These are phyloP conservation scores for Rotaria magnacalcarata DNA, from an alignment of 2,888 invertebrate species.

Conservation along the genomic window DNA sequence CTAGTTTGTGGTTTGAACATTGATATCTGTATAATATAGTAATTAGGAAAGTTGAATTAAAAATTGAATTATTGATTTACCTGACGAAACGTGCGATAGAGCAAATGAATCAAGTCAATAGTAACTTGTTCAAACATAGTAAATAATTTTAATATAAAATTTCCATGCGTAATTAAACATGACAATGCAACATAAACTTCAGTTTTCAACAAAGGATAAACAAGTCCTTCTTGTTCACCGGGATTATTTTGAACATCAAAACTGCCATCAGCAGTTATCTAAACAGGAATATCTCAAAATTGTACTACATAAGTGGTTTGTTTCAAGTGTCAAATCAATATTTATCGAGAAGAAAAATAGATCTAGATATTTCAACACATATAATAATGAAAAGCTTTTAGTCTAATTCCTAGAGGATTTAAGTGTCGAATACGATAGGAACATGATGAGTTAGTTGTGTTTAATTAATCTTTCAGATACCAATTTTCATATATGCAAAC, in stretches of 20 bases:
- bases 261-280: constrained; percentile 87
- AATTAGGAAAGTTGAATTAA: neutral
- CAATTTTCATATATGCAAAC: too few species aligned
- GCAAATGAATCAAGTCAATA: constrained; percentile 72
- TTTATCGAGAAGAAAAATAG: too few species aligned
- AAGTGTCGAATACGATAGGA: too few species aligned
- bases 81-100: constrained; percentile 70
- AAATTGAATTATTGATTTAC: constrained; percentile 48
- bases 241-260: constrained; percentile 79
- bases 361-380: too few species aligned
- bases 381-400: too few species aligned
- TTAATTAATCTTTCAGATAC: too few species aligned
- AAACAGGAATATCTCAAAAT: neutral
- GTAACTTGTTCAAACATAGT: constrained; percentile 80
- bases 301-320: neutral
- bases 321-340: too few species aligned
- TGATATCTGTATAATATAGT: neutral
- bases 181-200: constrained; percentile 75
- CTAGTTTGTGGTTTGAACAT: constrained; percentile 29
- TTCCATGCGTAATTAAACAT: constrained; percentile 70
- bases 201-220: constrained; percentile 74
- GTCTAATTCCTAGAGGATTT: too few species aligned
- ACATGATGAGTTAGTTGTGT: too few species aligned
- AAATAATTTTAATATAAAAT: constrained; percentile 79
- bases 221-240: constrained; percentile 76